A percentile compares a stretch with the other conserved stretches of the same genome.
Evolutionary conservation across 2,113 vertebrate species (phyloP).

Genomic region (Cichladusa arquata): DNA sequence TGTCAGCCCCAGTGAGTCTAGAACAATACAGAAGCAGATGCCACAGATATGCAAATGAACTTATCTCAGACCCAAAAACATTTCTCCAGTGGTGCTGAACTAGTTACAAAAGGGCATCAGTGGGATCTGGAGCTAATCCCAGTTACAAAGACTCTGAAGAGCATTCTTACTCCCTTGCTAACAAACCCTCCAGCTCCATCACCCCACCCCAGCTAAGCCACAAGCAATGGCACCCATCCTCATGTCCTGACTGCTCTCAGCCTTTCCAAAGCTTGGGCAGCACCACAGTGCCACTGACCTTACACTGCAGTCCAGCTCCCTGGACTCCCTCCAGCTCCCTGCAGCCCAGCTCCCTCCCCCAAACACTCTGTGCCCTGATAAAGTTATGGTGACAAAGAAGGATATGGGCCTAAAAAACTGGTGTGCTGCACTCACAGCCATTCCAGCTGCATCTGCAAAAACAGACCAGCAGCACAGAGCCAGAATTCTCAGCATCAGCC

Average conservation of each 20-base stretch:
- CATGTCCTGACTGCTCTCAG: neutral
- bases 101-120: neutral
- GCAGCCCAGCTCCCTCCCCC: neutral
- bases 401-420: neutral
- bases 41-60: neutral
- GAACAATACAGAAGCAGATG: neutral
- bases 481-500: neutral
- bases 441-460: neutral
- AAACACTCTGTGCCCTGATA: neutral
- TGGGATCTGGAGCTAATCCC: neutral
- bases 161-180: neutral
- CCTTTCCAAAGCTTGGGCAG: neutral
- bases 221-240: neutral
- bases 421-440: accelerated
- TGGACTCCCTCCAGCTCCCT: no score
- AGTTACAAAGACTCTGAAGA: neutral
- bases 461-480: neutral
- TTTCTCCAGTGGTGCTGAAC: neutral
- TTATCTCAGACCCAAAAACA: neutral
- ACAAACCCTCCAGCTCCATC: neutral
- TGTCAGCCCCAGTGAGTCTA: neutral
- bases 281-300: accelerated
- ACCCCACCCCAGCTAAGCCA: neutral
- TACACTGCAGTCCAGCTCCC: neutral
- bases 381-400: neutral